Evolutionary conservation across 2,888 invertebrate genomes (phyloP).

Genomic region (Zaprionus obscuricornis): DNA sequence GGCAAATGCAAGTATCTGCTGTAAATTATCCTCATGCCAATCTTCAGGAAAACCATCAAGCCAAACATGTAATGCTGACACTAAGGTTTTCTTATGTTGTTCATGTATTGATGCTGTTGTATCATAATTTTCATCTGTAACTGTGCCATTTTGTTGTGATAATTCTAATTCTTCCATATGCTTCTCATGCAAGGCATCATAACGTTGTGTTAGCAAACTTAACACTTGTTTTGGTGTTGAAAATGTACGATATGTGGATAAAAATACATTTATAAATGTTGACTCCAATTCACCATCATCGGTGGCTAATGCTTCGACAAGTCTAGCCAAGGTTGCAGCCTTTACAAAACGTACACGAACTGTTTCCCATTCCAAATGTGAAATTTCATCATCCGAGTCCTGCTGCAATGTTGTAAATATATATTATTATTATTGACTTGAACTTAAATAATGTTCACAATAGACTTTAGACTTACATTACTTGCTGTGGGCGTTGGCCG

Average conservation of each 20-base stretch:
- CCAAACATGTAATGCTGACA: slow-evolving; percentile 97
- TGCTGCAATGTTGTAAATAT: slow-evolving; percentile 78
- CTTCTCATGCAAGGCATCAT: slow-evolving; percentile 86
- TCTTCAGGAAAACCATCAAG: slow-evolving; percentile 98
- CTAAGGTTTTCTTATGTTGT: slow-evolving; percentile 88
- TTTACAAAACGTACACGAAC: slow-evolving; percentile 97
- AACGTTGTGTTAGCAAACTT: slow-evolving; percentile 90
- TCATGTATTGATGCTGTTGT: slow-evolving; percentile 76
- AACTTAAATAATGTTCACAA: background rate
- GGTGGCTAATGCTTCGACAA: slow-evolving; percentile 96
- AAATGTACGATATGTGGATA: slow-evolving; percentile 96
- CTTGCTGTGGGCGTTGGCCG: slow-evolving; percentile 93
- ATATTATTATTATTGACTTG: no score
- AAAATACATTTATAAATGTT: slow-evolving; percentile 98
- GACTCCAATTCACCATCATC: slow-evolving; percentile 98
- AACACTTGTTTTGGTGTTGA: slow-evolving; percentile 94
- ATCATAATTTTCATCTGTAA: slow-evolving; percentile 61
- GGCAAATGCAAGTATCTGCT: slow-evolving; percentile 93
- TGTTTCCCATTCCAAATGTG: slow-evolving; percentile 99
- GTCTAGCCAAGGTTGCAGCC: slow-evolving; percentile 95
- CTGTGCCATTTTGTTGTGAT: slow-evolving; percentile 53
- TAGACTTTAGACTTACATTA: slow-evolving; percentile 86
- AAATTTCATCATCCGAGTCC: slow-evolving; percentile 96
- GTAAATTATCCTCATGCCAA: slow-evolving; percentile 86
- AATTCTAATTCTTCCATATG: slow-evolving; percentile 70